A percentile compares a stretch with the other conserved stretches of the same genome.
Conservation (phyloP, 64 coral and sea anemone species). For the Exaiptasia diaphana region DNA sequence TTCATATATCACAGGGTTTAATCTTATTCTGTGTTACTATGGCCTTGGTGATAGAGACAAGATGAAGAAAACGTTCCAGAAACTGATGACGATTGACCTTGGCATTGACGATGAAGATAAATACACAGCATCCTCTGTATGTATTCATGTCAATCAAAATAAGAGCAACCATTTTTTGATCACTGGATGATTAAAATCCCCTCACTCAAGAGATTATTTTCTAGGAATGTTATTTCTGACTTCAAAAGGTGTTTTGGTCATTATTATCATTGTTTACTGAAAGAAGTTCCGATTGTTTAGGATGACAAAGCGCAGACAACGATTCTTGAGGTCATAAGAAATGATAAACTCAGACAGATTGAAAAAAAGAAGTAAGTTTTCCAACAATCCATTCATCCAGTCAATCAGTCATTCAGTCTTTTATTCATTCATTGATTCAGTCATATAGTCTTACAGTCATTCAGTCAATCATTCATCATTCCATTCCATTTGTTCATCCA, state of each 20-base stretch:
- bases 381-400: not conserved
- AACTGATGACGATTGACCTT: constrained; percentile 72
- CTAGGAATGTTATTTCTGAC: no score
- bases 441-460: not conserved
- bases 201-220: no score
- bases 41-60: constrained; percentile 87
- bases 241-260: no score
- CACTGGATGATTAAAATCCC: no score
- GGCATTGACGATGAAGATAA: constrained; percentile 91
- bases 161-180: no score
- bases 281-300: no score
- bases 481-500: not conserved
- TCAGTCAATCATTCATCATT: not conserved
- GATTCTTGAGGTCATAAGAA: constrained; percentile 93
- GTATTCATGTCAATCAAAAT: not conserved
- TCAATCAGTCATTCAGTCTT: not conserved
- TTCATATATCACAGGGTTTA: constrained; percentile 42
- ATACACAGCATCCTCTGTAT: constrained; percentile 47
- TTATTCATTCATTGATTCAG: not conserved
- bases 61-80: constrained; percentile 99
- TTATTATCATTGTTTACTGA: no score
- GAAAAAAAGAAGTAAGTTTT: constrained; percentile 78
- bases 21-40: constrained; percentile 89
- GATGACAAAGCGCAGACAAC: constrained; percentile 88
- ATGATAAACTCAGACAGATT: constrained; percentile 90